Base-by-base conservation (phyloP, 2,797 vertebrate genomes). In the Hoplostethus mediterraneus region DNA sequence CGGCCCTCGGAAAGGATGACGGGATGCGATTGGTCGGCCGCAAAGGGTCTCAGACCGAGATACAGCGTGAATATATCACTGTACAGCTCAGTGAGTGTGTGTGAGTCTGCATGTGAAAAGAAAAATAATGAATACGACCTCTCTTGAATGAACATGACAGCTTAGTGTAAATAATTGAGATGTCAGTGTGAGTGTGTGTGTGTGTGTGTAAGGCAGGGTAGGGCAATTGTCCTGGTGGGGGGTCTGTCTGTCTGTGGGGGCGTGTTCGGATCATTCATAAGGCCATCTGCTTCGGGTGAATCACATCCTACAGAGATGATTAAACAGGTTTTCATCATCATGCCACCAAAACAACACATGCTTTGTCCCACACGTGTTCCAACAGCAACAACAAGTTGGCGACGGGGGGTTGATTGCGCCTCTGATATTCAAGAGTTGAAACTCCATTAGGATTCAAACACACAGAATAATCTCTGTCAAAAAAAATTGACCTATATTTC, bases 231-330 rank as follows among this genome's bases (percentile, higher is more conserved):
- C 12, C 17, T 66, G 55, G 49, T 70, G 38, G 80, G 77, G 76
- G 79, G 56, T 88, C 77, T 67, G 73, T 89, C 74, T 81, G 11
- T 82, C 85, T 77, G 73, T 65, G 90, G 81, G 48, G 83, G 69
- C 33, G 45, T 67, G 40, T 77, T 81, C 64, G 63, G 75, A 78
- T 83, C 74, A 79, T 83, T 87, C 48, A 79, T 85, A 69, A 75
- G 42, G 13, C 89, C 91, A 90, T 92, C 89, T 92, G 91, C 80
- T 81, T 86, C 59, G 44, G 45, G 60, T 81, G 59, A 84, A 80
- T 82, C 82, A 82, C 12, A 30, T 14, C 79, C 68, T 63, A 80
- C 60, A 69, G 61, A 61, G 28, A 80, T 77, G 52, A 61, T 77
- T 81, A 74, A 80, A 76, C 56, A 79, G 33, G 67, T 38, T 77